These are phyloP conservation scores for Petromus typicus DNA, from an alignment of 2,113 vertebrate species.

Conservation along the genomic window DNA sequence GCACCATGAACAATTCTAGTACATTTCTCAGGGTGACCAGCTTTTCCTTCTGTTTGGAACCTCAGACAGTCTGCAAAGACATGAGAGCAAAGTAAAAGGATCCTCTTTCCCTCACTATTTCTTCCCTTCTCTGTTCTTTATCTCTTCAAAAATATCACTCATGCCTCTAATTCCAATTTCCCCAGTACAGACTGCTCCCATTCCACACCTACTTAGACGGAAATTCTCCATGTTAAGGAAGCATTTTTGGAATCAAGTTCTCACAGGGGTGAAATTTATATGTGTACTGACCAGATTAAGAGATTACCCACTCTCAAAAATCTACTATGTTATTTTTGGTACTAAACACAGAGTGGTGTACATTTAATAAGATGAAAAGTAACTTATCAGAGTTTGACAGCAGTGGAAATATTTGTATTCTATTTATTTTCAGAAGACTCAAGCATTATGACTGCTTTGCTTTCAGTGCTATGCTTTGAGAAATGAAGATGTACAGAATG, in stretches of 20 bases:
- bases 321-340: not conserved
- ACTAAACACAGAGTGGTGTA: constrained; percentile 19
- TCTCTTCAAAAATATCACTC: not conserved
- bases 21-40: not conserved
- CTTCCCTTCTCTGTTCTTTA: not conserved
- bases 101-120: not conserved
- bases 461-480: constrained; percentile 15
- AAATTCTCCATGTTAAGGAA: not conserved
- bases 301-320: not conserved
- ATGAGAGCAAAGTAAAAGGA: not conserved
- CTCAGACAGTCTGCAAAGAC: not conserved
- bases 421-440: constrained; percentile 31
- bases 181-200: not conserved
- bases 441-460: constrained; percentile 11
- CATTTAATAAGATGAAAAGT: constrained; percentile 30
- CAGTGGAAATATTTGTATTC: not conserved
- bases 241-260: not conserved
- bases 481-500: not conserved
- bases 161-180: not conserved
- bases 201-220: not conserved
- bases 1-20: not conserved
- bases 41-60: not conserved
- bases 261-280: not conserved
- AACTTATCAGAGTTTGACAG: constrained; percentile 10
- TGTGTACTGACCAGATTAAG: not conserved